Evolutionary conservation across 2,888 invertebrate species (phyloP), one percentile per base, ranked within the genome.

Genomic region (Syrphus vitripennis): DNA sequence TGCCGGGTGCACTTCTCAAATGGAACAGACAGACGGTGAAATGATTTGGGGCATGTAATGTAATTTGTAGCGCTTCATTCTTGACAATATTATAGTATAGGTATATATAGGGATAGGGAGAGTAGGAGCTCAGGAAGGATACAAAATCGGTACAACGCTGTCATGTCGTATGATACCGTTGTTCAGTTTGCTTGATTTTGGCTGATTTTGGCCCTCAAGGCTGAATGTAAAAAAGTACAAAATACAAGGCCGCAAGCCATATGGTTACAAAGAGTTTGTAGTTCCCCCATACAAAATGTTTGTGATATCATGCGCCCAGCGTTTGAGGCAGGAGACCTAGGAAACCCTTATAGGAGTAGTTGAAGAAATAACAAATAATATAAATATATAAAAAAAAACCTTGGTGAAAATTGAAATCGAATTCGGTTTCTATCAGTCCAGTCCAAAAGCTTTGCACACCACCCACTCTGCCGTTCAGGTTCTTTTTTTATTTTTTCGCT

Each of bases 151-250:
- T 82, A 50, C 34, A 48, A 65, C 45, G 77, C 40, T 82, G 82
- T 82, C 82, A 82, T 82, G 76, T 77, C 70, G 57, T 65, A 48
- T 76, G 82, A 82, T 71, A 63, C 50, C 48, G 77, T 50, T 65
- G 57, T 48, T 65, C 45, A 57, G 76, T 65, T 81, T 5, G 29
- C 70, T 69, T 57, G 70, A 70, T 63, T 70, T 37, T 75, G 29
- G 55, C 50, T 74, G 61, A 50, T 57, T 70, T 50, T 21, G 40
- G 37, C 45, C 70, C 55, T 19, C 1, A 65, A 14, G 19, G 45
- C 19, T 65, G n/a, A 26, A 4, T 16, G 16, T 29, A 55, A 7
- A 42, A 31, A 31, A 19, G 26, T 31, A 34, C 21, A 61, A 50
- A 10, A n/a, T 2, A 10, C 55, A 55, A 55, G 16, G 29, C 29